Conservation (phyloP, 2,113 vertebrate species). For the Baryphthengus martii region DNA sequence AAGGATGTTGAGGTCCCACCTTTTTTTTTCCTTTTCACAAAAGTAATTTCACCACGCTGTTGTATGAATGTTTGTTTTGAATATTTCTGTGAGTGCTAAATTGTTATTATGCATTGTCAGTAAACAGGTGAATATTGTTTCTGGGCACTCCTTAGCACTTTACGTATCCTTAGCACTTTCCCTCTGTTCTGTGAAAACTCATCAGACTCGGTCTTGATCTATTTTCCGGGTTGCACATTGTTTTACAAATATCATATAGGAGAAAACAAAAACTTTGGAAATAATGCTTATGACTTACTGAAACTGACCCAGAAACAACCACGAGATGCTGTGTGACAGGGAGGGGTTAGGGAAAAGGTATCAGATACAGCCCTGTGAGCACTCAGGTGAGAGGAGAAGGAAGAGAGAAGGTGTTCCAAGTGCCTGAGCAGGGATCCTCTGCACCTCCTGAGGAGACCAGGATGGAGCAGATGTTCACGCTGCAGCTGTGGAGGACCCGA, state of each 20-base stretch:
- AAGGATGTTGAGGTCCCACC: not conserved
- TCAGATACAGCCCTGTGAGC: not conserved
- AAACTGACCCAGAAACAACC: not conserved
- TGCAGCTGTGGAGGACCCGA: not conserved
- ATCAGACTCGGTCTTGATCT: not conserved
- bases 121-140: not conserved
- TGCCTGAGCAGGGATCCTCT: not conserved
- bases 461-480: not conserved
- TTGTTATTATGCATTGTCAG: not conserved
- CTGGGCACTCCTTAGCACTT: not conserved
- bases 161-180: not conserved
- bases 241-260: not conserved
- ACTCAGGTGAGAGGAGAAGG: not conserved
- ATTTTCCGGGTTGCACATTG: not conserved
- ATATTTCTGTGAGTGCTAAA: not conserved
- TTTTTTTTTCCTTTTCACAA: not conserved
- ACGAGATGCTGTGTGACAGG: rapidly evolving
- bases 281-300: not conserved
- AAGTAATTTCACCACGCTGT: not conserved
- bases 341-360: not conserved
- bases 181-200: not conserved
- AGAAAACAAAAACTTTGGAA: not conserved
- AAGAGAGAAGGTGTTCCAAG: not conserved
- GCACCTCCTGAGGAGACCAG: not conserved
- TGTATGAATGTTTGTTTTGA: not conserved